A percentile compares a stretch with the other conserved stretches of the same genome.
These are phyloP conservation scores for Trochalopteron elliotii DNA, from an alignment of 2,113 vertebrate species.

Conservation along the genomic window DNA sequence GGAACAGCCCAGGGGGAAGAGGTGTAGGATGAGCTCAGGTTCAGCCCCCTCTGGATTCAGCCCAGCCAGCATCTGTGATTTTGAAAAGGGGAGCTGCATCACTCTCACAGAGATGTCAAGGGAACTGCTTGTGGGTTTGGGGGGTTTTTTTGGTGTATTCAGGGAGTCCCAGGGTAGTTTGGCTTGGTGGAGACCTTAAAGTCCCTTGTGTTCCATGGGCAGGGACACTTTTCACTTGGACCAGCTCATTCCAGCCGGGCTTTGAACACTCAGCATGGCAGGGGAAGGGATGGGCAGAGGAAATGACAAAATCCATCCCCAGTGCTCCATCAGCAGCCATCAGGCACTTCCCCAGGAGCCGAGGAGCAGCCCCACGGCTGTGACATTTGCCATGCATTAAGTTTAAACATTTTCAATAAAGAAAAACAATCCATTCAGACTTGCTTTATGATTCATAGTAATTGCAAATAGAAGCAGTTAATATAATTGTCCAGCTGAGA, in stretches of 20 bases:
- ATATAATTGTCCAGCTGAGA: conserved; percentile 63
- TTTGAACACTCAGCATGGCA: rapidly evolving
- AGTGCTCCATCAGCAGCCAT: not conserved
- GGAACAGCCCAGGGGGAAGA: rapidly evolving
- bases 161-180: rapidly evolving
- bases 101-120: rapidly evolving
- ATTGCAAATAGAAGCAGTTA: conserved; percentile 60
- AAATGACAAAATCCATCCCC: not conserved
- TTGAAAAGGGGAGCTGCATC: not conserved
- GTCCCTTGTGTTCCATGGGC: not conserved
- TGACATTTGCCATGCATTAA: conserved; percentile 61
- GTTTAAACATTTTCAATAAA: conserved; percentile 71
- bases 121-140: rapidly evolving
- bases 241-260: not conserved
- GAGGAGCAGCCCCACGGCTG: not conserved
- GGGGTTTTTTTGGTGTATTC: not conserved
- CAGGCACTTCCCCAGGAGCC: not conserved
- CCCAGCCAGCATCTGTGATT: not conserved
- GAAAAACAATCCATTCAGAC: conserved; percentile 50
- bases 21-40: rapidly evolving
- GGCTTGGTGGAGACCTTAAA: not conserved
- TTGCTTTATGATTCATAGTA: conserved; percentile 62
- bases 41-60: not conserved
- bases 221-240: not conserved
- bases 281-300: not conserved